Evolutionary conservation across 2,888 invertebrate species (phyloP), one percentile per base, ranked within the genome.

Genomic region (Parnassius orleans): DNA sequence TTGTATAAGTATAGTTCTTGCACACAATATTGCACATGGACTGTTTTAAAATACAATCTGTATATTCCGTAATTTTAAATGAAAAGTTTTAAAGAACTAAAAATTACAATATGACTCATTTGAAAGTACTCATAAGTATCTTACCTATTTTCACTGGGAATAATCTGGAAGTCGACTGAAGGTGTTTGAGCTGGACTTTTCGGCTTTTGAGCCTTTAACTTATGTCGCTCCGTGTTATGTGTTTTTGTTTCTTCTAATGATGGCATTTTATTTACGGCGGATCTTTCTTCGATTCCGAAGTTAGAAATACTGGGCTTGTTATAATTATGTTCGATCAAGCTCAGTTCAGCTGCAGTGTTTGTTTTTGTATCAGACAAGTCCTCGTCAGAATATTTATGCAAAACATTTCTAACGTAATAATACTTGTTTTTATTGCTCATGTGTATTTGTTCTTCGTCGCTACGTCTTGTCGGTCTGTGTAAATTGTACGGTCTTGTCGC

Each of bases 101-200:
- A 3, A 46, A n/a, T 46, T 7, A 7, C 1, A 11, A 12, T 46
- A 2, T 46, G 9, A 46, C n/a, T 46, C n/a, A 46, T 46, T 7
- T 46, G n/a, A 12, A 3, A 11, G n/a, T n/a, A 46, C 48, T 48
- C 2, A 15, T 9, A 43, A 12, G 12, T n/a, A 19, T 65, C 78
- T 81, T 74, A 92, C 92, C 82, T 90, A 65, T 87, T 88, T 72
- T 92, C 92, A 76, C 92, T 92, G 1, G 92, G 92, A 66, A 90
- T 90, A 46, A 92, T 80, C 76, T 92, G 84, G 65, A 92, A 92
- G 54, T 83, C 81, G 2, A 92, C 90, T 1, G 90, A 85, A 2
- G 90, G 90, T 12, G 88, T 87, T 66, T 90, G 86, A 0, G 82
- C 83, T 42, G 84, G 68, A 65, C 69, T 80, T 0, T 80, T 65